Percentiles rank a stretch among this genome's conserved stretches.
Evolutionary conservation across 2,113 vertebrate genomes (phyloP).

Genomic region (Tretioscincus oriximinensis): DNA sequence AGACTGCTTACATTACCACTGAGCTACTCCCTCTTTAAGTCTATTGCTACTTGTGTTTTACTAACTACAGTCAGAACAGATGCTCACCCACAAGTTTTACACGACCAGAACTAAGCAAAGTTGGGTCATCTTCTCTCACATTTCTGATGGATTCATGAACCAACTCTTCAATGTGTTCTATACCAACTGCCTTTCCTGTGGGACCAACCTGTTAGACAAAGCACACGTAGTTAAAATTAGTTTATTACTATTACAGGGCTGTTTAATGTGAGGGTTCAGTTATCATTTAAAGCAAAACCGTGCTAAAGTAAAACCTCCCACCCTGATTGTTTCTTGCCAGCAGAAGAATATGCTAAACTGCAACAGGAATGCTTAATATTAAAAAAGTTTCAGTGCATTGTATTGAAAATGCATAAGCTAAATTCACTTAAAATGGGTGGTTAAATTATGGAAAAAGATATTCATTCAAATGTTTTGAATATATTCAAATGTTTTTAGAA

Average conservation of each 20-base stretch:
- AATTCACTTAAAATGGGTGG: too few species aligned
- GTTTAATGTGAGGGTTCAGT: too few species aligned
- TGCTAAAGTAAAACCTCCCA: too few species aligned
- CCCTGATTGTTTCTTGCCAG: too few species aligned
- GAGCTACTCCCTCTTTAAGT: not conserved
- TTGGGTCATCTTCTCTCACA: constrained; percentile 79
- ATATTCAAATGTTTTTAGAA: not conserved
- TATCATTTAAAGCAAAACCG: too few species aligned
- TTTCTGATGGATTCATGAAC: constrained; percentile 80
- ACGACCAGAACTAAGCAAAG: constrained; percentile 79
- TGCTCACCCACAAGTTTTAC: constrained; percentile 81
- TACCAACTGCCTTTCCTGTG: constrained; percentile 82
- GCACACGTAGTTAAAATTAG: not conserved
- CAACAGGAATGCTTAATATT: too few species aligned
- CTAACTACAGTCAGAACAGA: fast-evolving
- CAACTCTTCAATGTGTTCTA: constrained; percentile 87
- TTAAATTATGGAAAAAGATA: not conserved
- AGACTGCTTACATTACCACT: too few species aligned
- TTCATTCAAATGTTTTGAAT: too few species aligned
- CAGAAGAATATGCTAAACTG: too few species aligned
- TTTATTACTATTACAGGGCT: not conserved
- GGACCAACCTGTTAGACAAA: constrained; percentile 73
- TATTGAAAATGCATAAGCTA: too few species aligned
- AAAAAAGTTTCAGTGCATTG: too few species aligned
- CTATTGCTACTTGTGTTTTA: fast-evolving